Percentiles rank a stretch among this genome's conserved stretches.
These are phyloP conservation scores for Rafetus swinhoei DNA, from an alignment of 2,113 vertebrate species.

Conservation along the genomic window DNA sequence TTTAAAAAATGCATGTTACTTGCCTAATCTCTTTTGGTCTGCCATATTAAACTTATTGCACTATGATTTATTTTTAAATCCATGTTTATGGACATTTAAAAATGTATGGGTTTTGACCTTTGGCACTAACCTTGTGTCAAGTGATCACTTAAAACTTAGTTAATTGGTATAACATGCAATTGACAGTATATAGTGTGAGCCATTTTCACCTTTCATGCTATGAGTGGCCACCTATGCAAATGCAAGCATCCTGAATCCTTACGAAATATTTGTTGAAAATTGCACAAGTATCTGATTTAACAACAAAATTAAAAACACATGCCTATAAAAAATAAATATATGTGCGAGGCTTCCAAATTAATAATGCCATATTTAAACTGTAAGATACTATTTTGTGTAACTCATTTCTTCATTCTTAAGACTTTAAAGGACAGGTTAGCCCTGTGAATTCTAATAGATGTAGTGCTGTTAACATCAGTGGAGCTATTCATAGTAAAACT, in stretches of 20 bases:
- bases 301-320: not conserved
- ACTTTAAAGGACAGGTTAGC: not conserved
- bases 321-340: not conserved
- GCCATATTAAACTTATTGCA: not conserved
- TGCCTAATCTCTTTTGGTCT: conserved; percentile 32
- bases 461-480: not conserved
- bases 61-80: conserved; percentile 29
- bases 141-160: conserved; percentile 32
- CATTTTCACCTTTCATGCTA: not conserved
- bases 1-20: not conserved
- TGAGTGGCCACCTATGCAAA: not conserved
- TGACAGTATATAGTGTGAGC: not conserved
- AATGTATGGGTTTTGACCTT: not conserved
- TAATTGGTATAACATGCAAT: conserved; percentile 9
- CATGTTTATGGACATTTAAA: conserved; percentile 40
- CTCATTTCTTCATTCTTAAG: not conserved
- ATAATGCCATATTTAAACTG: not conserved
- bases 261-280: not conserved
- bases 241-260: not conserved
- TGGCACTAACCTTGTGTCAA: not conserved
- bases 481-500: not conserved
- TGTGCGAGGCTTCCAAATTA: not conserved
- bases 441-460: not conserved
- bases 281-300: not conserved
- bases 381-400: not conserved